A percentile compares a stretch with the other conserved stretches of the same genome.
Evolutionary conservation across 2,113 vertebrate genomes (phyloP).

Genomic region (Corapipo altera): DNA sequence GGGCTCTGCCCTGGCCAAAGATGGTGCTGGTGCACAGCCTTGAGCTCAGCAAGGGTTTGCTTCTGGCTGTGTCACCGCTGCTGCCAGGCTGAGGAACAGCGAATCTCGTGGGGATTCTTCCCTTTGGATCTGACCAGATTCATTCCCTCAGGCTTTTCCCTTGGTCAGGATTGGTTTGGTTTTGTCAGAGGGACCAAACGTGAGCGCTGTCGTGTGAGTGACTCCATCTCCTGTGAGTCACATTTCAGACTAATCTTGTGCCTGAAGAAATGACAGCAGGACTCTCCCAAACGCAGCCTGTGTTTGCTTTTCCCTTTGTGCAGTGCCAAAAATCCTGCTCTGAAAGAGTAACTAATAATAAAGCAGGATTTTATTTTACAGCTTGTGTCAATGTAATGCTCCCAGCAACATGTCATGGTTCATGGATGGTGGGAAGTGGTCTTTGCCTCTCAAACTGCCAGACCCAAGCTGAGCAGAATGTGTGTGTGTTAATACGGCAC

Average conservation of each 20-base stretch:
- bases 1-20: neutral
- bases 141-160: neutral
- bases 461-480: neutral
- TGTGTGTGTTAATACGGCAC: rapidly evolving
- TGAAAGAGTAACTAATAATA: neutral
- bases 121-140: neutral
- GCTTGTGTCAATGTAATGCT: neutral
- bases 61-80: neutral
- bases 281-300: neutral
- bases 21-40: neutral
- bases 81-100: neutral
- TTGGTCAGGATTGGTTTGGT: neutral
- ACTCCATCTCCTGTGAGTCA: neutral
- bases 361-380: neutral
- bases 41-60: neutral
- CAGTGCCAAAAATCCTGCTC: neutral
- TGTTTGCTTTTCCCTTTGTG: neutral
- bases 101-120: neutral
- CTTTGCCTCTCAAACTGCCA: neutral
- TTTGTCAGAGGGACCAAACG: neutral
- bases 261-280: neutral
- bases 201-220: neutral
- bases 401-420: neutral
- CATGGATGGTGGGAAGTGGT: neutral
- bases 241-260: neutral